Evolutionary conservation across 2,888 invertebrate genomes (phyloP), one percentile per base, ranked within the genome.

Genomic region (Lymantria dispar): DNA sequence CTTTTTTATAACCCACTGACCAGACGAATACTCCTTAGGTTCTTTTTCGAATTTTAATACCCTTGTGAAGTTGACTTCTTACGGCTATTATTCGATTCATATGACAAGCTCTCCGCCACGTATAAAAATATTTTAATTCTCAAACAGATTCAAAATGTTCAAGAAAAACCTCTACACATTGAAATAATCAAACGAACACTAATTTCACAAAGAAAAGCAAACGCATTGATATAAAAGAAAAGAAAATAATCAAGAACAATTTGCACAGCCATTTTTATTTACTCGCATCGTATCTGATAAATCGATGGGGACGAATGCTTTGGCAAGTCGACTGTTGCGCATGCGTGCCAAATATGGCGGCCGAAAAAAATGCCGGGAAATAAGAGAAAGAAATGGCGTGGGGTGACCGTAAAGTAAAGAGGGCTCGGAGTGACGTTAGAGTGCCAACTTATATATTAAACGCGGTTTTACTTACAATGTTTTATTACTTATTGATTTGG

Each of bases 331-430:
- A n/a, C 43, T 30, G 72, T 44, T 68, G 81, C 91, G 91, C 91
- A 70, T 83, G 91, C 87, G 91, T 72, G 64, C 68, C 65, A 85
- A 90, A 89, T 86, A 91, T 91, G 91, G 91, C 91, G 75, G 66
- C 80, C 77, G 78, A 83, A 90, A 91, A 71, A 87, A 89, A 83
- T 73, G 70, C 71, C 77, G 82, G 40, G 83, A 88, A 90, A 90
- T 87, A 89, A 89, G 86, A 89, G 87, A 88, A 89, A 88, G 86
- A 89, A 86, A 72, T 70, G 72, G 72, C 70, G 74, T 75, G 80
- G 78, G 70, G 70, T 66, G 68, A 73, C 73, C 71, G 76, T 71
- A 63, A 69, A 70, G 74, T 67, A 78, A 83, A 78, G 77, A 80
- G 72, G 66, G 76, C 70, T 74, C 74, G 75, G 56, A 63, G 78